Conservation (phyloP, 2,888 invertebrate genomes). For the Frankliniella fusca region DNA sequence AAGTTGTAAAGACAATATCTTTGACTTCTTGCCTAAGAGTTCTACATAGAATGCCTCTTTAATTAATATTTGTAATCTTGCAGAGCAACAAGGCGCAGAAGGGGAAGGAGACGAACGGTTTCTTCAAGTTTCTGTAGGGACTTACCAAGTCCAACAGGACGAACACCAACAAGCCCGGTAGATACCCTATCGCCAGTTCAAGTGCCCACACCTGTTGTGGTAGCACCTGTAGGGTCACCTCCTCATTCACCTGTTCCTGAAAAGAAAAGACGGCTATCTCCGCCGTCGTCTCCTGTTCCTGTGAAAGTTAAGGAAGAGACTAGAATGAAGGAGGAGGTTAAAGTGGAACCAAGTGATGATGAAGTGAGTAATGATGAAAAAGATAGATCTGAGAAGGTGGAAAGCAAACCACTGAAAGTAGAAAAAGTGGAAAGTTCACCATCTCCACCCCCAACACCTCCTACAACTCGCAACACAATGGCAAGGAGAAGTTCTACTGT, state of each 20-base stretch:
- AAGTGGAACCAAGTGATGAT: slow-evolving; percentile 38
- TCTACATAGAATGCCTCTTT: background rate
- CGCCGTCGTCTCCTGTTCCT: slow-evolving; percentile 34
- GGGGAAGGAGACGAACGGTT: slow-evolving; percentile 47
- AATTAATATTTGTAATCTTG: slow-evolving; percentile 24
- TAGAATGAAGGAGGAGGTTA: slow-evolving; percentile 40
- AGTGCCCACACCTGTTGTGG: slow-evolving; percentile 39
- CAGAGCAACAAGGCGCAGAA: slow-evolving; percentile 46
- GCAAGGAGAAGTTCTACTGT: slow-evolving; percentile 21
- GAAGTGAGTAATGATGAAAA: slow-evolving; percentile 32
- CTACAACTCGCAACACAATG: slow-evolving; percentile 32
- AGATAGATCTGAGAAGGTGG: slow-evolving; percentile 21
- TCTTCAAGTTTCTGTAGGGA: slow-evolving; percentile 42
- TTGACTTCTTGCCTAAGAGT: slow-evolving; percentile 28
- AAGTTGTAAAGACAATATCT: background rate
- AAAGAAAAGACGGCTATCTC: slow-evolving; percentile 33
- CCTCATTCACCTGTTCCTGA: slow-evolving; percentile 31
- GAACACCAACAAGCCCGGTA: slow-evolving; percentile 31
- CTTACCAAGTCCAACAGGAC: slow-evolving; percentile 33
- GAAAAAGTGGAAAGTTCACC: slow-evolving; percentile 22
- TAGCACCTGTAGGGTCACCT: slow-evolving; percentile 11
- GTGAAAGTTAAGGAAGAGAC: slow-evolving; percentile 37
- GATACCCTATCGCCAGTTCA: slow-evolving; percentile 41
- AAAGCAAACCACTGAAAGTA: slow-evolving; percentile 28
- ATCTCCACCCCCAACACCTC: slow-evolving; percentile 33